Evolutionary conservation across 2,797 vertebrate genomes (phyloP).

Genomic region (Etheostoma nigrum): DNA sequence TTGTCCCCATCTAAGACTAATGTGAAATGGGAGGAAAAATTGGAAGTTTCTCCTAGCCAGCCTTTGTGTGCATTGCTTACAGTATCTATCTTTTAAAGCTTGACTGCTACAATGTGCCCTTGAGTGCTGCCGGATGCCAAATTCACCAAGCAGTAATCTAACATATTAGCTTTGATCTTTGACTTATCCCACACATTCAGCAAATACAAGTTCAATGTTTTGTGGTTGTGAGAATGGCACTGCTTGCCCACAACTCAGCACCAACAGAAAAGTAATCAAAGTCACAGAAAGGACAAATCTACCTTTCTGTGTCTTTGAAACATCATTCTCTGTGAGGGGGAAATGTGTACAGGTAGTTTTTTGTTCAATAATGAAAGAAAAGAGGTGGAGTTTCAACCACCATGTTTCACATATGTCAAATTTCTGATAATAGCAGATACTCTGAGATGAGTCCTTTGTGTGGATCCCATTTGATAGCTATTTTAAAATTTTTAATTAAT

Average conservation of each 20-base stretch:
- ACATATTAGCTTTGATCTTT: constrained; percentile 32
- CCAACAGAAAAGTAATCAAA: constrained; percentile 20
- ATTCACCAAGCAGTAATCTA: constrained; percentile 32
- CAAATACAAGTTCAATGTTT: not conserved
- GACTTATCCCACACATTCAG: not conserved
- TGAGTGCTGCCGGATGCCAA: not conserved
- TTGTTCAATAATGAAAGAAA: constrained; percentile 17
- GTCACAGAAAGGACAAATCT: constrained; percentile 1
- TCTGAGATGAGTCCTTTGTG: constrained; percentile 22
- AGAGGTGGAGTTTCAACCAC: constrained; percentile 8
- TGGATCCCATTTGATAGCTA: constrained; percentile 5
- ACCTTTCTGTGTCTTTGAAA: constrained; percentile 16
- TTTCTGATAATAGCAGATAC: constrained; percentile 4
- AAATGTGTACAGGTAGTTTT: not conserved
- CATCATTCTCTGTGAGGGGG: not conserved
- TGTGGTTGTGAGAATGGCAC: constrained; percentile 1
- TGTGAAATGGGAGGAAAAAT: constrained; percentile 31
- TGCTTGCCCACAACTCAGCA: not conserved
- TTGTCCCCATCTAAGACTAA: constrained; percentile 16
- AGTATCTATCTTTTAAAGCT: constrained; percentile 13
- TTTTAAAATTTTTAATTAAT: constrained; percentile 4
- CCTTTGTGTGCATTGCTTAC: constrained; percentile 1
- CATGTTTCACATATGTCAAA: constrained; percentile 20
- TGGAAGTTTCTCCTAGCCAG: constrained; percentile 10
- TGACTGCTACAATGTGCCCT: not conserved